phyloP scores from a whole-genome alignment of 2,888 invertebrate genomes.

The Salpingus planirostris region DNA sequence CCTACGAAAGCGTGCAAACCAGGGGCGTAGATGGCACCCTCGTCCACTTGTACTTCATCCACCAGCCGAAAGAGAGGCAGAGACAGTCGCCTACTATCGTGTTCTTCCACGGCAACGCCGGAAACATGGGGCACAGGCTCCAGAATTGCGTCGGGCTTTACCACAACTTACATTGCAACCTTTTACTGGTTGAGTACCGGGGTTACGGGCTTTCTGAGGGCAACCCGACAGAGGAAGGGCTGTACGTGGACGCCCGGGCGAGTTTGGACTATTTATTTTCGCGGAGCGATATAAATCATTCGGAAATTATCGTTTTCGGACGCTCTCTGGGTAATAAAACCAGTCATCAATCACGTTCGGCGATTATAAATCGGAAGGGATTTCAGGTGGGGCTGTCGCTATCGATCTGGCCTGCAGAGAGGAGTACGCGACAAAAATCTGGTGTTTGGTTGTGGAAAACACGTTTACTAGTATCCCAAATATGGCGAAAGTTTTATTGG shows the following conservation, averaged over 20 bases:
- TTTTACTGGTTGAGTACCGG: conserved; percentile 88
- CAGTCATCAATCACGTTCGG: too few species aligned
- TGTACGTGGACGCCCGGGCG: conserved; percentile 80
- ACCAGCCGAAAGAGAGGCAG: conserved; percentile 59
- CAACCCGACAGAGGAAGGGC: conserved; percentile 74
- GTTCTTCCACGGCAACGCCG: conserved; percentile 94
- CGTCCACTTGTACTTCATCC: conserved; percentile 74
- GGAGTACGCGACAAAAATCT: conserved; percentile 68
- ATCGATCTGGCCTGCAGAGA: conserved; percentile 74
- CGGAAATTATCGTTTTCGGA: conserved; percentile 83
- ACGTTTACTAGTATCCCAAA: conserved; percentile 93
- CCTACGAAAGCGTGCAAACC: conserved; percentile 74
- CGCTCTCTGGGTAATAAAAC: conserved; percentile 64
- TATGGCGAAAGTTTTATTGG: conserved; percentile 78
- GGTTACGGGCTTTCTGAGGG: conserved; percentile 92
- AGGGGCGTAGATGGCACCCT: conserved; percentile 67
- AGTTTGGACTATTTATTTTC: conserved; percentile 77
- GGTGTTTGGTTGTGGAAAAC: conserved; percentile 86
- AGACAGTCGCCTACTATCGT: conserved; percentile 72
- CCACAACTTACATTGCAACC: conserved; percentile 72
- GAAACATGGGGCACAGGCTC: conserved; percentile 90
- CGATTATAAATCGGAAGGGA: not conserved
- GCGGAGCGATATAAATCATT: conserved; percentile 73
- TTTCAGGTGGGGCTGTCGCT: conserved; percentile 80
- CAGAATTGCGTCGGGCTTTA: conserved; percentile 83